phyloP scores from a whole-genome alignment of 2,888 invertebrate species.

The Orchesella flavescens region DNA sequence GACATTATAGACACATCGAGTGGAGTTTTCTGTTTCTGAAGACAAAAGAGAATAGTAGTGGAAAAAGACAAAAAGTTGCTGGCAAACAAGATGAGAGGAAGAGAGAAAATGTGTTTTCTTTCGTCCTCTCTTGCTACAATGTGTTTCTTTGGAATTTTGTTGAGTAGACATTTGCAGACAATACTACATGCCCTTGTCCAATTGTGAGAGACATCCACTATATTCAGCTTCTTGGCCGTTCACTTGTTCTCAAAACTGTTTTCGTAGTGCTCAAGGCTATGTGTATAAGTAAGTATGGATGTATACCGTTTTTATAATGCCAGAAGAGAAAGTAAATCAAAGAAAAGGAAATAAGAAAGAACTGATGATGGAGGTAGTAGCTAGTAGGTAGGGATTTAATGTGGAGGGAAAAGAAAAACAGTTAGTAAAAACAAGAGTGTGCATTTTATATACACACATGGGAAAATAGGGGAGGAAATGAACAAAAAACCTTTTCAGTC shows the following conservation, averaged over 20 bases:
- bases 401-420: slow-evolving; percentile 2
- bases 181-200: slow-evolving; percentile 26
- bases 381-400: neutral
- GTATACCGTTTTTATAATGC: neutral
- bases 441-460: slow-evolving; percentile 6
- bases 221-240: slow-evolving; percentile 16
- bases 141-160: neutral
- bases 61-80: slow-evolving; percentile 15
- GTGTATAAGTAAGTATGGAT: too few species aligned
- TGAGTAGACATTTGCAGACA: slow-evolving; percentile 12
- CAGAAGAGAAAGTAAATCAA: neutral
- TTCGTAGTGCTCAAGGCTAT: slow-evolving; percentile 49
- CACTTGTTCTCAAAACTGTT: slow-evolving; percentile 16
- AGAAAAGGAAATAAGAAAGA: slow-evolving; percentile 1
- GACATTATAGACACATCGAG: slow-evolving; percentile 4
- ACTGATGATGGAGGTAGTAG: neutral
- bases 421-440: neutral
- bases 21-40: slow-evolving; percentile 18
- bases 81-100: slow-evolving; percentile 33
- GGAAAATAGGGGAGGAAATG: slow-evolving; percentile 14
- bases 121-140: slow-evolving; percentile 1
- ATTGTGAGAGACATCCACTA: slow-evolving; percentile 35
- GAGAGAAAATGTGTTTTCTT: slow-evolving; percentile 42
- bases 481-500: slow-evolving; percentile 8
- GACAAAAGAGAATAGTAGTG: slow-evolving; percentile 29